Conservation (phyloP, 2,113 vertebrate species). For the Arvicanthis niloticus region DNA sequence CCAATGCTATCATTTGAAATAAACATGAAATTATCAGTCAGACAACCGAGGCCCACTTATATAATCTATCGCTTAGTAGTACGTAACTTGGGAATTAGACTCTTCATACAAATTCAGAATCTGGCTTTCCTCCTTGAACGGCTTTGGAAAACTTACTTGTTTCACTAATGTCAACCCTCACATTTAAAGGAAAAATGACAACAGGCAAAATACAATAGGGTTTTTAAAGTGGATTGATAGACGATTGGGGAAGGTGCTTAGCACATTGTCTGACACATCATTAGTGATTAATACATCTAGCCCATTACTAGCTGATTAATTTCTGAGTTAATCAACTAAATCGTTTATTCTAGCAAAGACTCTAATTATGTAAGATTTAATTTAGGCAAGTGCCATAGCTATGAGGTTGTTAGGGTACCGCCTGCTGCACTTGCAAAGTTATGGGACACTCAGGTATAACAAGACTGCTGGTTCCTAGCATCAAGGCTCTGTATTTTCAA, state of each 20-base stretch:
- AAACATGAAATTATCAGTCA: background rate
- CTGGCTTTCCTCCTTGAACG: background rate
- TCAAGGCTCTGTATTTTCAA: background rate
- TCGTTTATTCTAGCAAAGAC: background rate
- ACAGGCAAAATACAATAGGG: background rate
- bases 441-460: background rate
- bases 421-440: background rate
- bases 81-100: background rate
- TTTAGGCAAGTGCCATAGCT: background rate
- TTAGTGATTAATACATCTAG: constrained; percentile 39
- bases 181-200: constrained; percentile 34
- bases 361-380: background rate
- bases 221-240: background rate
- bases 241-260: background rate
- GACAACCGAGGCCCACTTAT: background rate
- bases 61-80: background rate
- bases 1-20: background rate
- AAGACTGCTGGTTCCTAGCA: background rate
- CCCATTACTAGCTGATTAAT: background rate
- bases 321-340: background rate
- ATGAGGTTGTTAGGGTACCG: background rate
- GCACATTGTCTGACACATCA: background rate
- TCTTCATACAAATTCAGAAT: background rate
- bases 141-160: background rate
- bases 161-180: background rate